A percentile compares a stretch with the other conserved stretches of the same genome.
Evolutionary conservation across 1,140 invertebrate species (phyloP).

Genomic region (Camponotus pennsylvanicus): DNA sequence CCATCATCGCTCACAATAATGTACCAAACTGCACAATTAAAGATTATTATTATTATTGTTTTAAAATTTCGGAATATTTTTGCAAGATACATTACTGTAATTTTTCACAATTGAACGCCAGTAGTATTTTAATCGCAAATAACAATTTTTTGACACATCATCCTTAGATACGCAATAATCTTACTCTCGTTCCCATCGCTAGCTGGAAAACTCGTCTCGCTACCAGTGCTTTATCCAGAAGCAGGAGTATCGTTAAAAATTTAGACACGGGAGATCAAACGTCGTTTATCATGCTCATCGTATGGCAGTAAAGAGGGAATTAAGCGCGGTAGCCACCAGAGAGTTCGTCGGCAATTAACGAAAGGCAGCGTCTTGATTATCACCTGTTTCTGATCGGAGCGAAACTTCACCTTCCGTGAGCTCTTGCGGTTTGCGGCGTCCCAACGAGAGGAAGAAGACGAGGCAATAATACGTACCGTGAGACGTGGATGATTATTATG

Average conservation of each 20-base stretch:
- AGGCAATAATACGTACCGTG: background rate
- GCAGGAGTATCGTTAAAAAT: background rate
- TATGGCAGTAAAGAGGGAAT: constrained; percentile 1
- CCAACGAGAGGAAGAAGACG: background rate
- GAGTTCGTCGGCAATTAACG: constrained; percentile 16
- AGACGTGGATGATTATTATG: constrained; percentile 23
- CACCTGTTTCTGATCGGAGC: constrained; percentile 1
- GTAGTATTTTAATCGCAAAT: background rate
- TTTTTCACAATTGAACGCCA: background rate
- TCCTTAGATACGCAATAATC: background rate
- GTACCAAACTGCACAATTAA: no score
- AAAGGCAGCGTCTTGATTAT: background rate
- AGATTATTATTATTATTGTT: no score
- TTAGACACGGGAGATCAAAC: background rate
- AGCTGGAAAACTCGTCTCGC: background rate
- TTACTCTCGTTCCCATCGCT: background rate
- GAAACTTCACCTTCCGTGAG: background rate
- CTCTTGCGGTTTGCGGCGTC: background rate
- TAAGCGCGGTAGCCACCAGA: background rate
- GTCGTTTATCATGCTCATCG: background rate
- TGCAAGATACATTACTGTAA: no score
- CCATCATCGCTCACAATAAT: no score
- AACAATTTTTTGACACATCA: background rate
- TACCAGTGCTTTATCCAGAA: background rate
- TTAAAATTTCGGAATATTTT: no score